Percentiles rank a stretch among this genome's conserved stretches.
phyloP scores from a whole-genome alignment of 30 jellyfish, hydroid and myxozoan species.

The Cassiopea xamachana region DNA sequence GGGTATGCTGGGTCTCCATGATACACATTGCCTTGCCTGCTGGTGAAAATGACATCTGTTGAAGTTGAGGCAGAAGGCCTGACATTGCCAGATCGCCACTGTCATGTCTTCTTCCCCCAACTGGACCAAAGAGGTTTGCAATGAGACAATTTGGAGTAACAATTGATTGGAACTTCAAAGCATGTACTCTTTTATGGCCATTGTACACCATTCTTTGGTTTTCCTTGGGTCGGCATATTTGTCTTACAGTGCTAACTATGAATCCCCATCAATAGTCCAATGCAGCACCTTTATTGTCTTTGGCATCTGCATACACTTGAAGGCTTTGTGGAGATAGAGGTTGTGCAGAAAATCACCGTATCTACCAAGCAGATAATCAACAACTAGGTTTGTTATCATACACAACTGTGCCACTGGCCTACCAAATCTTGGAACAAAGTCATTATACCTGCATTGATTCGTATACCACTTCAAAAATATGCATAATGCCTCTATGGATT shows the following conservation, averaged over 20 bases:
- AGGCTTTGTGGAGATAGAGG: slow-evolving; percentile 28
- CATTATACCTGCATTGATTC: background rate
- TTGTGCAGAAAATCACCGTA: background rate
- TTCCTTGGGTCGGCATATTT: slow-evolving; percentile 54
- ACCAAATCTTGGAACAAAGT: background rate
- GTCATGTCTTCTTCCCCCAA: slow-evolving; percentile 60
- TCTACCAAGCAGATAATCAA: background rate
- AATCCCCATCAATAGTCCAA: slow-evolving; percentile 66
- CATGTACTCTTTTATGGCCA: too few relatives aligned
- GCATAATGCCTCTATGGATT: background rate
- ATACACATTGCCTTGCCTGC: slow-evolving; percentile 29
- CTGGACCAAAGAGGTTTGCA: slow-evolving; percentile 66
- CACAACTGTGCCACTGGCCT: slow-evolving; percentile 6
- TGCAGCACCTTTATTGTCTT: slow-evolving; percentile 57
- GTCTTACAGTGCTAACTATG: slow-evolving; percentile 65
- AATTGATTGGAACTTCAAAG: too few relatives aligned
- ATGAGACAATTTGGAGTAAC: background rate
- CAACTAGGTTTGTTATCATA: background rate
- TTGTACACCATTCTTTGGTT: slow-evolving; percentile 14
- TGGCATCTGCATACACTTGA: slow-evolving; percentile 40
- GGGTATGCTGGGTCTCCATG: slow-evolving; percentile 71
- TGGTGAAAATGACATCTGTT: slow-evolving; percentile 39
- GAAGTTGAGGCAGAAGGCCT: slow-evolving; percentile 45
- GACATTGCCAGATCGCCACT: slow-evolving; percentile 67
- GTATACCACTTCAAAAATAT: background rate